phyloP scores from a whole-genome alignment of 2,888 invertebrate species.

The Caenorhabditis plicata region DNA sequence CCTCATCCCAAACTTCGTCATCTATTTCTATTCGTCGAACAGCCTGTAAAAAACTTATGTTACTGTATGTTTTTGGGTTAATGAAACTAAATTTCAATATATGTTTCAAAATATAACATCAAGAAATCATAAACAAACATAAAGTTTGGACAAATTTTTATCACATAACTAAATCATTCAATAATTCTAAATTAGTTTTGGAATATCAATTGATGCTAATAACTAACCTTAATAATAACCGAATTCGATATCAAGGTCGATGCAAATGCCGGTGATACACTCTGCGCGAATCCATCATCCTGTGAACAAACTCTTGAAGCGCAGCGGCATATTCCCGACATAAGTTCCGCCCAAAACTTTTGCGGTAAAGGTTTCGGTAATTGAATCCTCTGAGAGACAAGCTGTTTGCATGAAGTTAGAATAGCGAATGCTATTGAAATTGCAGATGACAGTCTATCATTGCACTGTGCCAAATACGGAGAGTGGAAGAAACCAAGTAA shows the following conservation, averaged over 20 bases:
- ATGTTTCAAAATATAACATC: not conserved
- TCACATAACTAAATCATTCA: no score
- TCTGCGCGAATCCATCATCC: constrained; percentile 52
- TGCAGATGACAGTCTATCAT: constrained; percentile 53
- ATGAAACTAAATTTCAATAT: not conserved
- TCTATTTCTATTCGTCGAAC: constrained; percentile 55
- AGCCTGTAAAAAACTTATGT: constrained; percentile 32
- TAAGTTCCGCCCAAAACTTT: constrained; percentile 56
- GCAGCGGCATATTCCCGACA: constrained; percentile 43
- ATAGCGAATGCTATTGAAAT: constrained; percentile 58
- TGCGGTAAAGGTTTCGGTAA: constrained; percentile 48
- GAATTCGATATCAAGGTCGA: constrained; percentile 49
- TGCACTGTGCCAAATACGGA: constrained; percentile 54
- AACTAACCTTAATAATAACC: constrained; percentile 36
- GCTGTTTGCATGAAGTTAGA: constrained; percentile 53
- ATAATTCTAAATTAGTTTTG: not conserved
- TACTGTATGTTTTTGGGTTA: not conserved
- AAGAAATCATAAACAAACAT: no score
- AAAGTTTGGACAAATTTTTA: not conserved
- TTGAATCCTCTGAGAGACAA: constrained; percentile 50
- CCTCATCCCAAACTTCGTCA: constrained; percentile 60
- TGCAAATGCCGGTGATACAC: constrained; percentile 56
- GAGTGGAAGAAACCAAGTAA: constrained; percentile 59
- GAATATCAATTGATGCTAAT: not conserved
- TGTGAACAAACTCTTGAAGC: constrained; percentile 42